Evolutionary conservation across 1,140 invertebrate species (phyloP).

Genomic region (Choristoneura fumiferana): DNA sequence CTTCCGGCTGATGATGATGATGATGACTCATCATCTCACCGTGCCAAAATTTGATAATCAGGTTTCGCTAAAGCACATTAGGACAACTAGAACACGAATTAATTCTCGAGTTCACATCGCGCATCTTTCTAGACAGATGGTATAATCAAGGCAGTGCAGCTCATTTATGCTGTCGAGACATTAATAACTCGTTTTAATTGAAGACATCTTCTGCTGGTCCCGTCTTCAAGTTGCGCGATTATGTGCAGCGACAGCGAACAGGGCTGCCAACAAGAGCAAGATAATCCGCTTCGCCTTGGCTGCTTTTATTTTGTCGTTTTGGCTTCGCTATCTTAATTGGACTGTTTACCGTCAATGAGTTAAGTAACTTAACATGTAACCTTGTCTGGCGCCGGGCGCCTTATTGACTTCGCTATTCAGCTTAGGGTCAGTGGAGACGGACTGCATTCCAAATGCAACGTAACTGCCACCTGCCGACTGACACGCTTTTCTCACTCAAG

Average conservation of each 20-base stretch:
- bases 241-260: conserved; percentile 23
- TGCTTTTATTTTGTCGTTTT: neutral
- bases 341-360: neutral
- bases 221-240: conserved; percentile 37
- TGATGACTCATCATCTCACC: too few species aligned
- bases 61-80: too few species aligned
- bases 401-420: too few species aligned
- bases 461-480: too few species aligned
- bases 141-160: conserved; percentile 33
- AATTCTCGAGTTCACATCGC: conserved; percentile 24
- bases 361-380: too few species aligned
- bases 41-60: too few species aligned
- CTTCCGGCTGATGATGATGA: too few species aligned
- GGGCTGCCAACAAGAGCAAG: conserved; percentile 8
- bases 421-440: too few species aligned
- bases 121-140: conserved; percentile 25
- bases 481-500: too few species aligned
- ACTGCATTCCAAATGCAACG: too few species aligned
- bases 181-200: conserved; percentile 39
- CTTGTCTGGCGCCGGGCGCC: too few species aligned
- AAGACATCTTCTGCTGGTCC: conserved; percentile 32
- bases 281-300: conserved; percentile 1
- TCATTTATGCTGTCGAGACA: conserved; percentile 37
- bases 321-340: neutral
- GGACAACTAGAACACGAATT: conserved; percentile 12